Evolutionary conservation across 2,113 vertebrate genomes (phyloP).

Genomic region (Hippocampus zosterae): DNA sequence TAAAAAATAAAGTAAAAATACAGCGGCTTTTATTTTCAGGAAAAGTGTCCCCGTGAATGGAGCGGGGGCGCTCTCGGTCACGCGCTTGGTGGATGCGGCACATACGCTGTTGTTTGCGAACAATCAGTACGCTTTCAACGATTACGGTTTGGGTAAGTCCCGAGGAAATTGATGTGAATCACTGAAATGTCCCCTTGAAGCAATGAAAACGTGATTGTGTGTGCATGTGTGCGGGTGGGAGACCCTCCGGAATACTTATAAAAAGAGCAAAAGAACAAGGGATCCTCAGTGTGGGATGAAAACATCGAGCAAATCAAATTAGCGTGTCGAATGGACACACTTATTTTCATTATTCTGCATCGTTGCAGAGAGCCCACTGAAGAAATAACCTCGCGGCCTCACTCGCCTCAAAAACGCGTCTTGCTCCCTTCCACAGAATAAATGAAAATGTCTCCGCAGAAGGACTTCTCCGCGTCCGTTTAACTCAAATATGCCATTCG

Average conservation of each 20-base stretch:
- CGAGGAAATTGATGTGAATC: conserved; percentile 3
- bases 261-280: conserved; percentile 60
- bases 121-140: conserved; percentile 1
- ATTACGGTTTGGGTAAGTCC: conserved; percentile 3
- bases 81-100: not conserved
- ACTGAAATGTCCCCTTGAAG: not conserved
- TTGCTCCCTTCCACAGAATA: conserved; percentile 17
- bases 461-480: conserved; percentile 16
- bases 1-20: too few relatives aligned
- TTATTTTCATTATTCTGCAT: conserved; percentile 70
- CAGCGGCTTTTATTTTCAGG: too few relatives aligned
- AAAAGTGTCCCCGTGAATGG: not conserved
- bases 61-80: not conserved
- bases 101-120: not conserved
- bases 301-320: conserved; percentile 64
- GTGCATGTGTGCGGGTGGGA: conserved; percentile 10
- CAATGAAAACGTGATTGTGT: conserved; percentile 14
- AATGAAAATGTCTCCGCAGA: conserved; percentile 16
- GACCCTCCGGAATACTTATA: conserved; percentile 50
- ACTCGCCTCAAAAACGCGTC: conserved; percentile 15
- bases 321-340: conserved; percentile 66
- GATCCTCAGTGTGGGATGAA: conserved; percentile 55
- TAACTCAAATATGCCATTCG: conserved; percentile 15
- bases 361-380: conserved; percentile 21
- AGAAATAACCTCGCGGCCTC: not conserved